Conservation (phyloP, 2,888 invertebrate genomes). For the Phyllotreta cruciferae region DNA sequence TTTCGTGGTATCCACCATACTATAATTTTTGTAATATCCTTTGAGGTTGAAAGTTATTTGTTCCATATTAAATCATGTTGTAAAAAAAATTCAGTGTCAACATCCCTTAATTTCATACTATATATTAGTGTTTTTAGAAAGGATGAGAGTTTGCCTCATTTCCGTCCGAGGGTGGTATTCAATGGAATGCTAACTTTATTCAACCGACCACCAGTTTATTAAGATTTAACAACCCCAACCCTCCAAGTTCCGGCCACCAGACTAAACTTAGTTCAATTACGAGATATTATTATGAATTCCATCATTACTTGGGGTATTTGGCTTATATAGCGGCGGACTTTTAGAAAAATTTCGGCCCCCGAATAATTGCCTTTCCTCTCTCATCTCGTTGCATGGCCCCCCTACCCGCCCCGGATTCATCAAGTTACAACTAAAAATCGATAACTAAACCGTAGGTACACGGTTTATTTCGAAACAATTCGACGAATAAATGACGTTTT, state of each 20-base stretch:
- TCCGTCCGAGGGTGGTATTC: constrained; percentile 34
- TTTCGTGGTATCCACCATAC: no score
- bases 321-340: constrained; percentile 29
- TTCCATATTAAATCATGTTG: no score
- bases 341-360: constrained; percentile 30
- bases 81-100: background rate
- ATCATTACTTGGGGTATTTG: constrained; percentile 39
- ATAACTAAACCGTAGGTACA: background rate
- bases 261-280: constrained; percentile 39
- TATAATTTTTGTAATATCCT: background rate
- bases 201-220: constrained; percentile 40
- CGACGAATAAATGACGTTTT: no score
- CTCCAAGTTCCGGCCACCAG: constrained; percentile 37
- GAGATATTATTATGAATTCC: constrained; percentile 41
- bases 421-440: constrained; percentile 25
- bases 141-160: constrained; percentile 6
- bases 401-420: constrained; percentile 14
- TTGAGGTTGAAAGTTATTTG: no score
- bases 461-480: no score
- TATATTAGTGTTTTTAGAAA: constrained; percentile 10
- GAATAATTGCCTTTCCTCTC: constrained; percentile 17
- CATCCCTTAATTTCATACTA: background rate
- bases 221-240: constrained; percentile 37
- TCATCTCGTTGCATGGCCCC: constrained; percentile 12
- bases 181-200: constrained; percentile 41